These are phyloP conservation scores for Bovichtus diacanthus DNA, from an alignment of 2,797 vertebrate species.

Conservation along the genomic window DNA sequence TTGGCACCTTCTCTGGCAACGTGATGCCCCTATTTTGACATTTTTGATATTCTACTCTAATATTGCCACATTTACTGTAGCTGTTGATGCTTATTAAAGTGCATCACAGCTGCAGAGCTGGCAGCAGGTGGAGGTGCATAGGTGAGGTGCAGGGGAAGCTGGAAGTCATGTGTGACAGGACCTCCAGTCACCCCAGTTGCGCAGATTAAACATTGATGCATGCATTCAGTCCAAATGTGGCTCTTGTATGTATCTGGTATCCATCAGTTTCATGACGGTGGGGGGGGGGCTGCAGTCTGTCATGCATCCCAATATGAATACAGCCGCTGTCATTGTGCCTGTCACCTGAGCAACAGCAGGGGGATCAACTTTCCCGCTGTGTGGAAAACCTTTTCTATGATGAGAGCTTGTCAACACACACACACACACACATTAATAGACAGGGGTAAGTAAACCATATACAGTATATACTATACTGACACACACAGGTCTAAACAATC, in stretches of 20 bases:
- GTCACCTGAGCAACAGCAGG: slow-evolving; percentile 61
- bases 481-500: neutral
- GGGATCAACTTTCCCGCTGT: slow-evolving; percentile 67
- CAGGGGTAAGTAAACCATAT: slow-evolving; percentile 31
- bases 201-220: slow-evolving; percentile 78
- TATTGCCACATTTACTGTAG: neutral
- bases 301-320: slow-evolving; percentile 59
- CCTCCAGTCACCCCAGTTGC: slow-evolving; percentile 9
- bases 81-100: neutral
- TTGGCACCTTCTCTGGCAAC: neutral
- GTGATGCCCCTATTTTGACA: neutral
- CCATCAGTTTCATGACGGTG: slow-evolving; percentile 40
- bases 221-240: slow-evolving; percentile 58
- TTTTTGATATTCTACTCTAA: neutral
- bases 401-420: slow-evolving; percentile 35
- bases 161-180: neutral
- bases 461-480: too few species aligned
- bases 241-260: slow-evolving; percentile 51
- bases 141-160: slow-evolving; percentile 38
- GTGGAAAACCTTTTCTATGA: slow-evolving; percentile 63
- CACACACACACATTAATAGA: slow-evolving; percentile 11
- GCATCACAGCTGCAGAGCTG: neutral
- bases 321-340: slow-evolving; percentile 56
- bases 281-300: slow-evolving; percentile 17
- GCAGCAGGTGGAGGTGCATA: slow-evolving; percentile 25